Evolutionary conservation across 2,113 vertebrate species (phyloP), one percentile per base, ranked within the genome.

Genomic region (Vulpes vulpes): DNA sequence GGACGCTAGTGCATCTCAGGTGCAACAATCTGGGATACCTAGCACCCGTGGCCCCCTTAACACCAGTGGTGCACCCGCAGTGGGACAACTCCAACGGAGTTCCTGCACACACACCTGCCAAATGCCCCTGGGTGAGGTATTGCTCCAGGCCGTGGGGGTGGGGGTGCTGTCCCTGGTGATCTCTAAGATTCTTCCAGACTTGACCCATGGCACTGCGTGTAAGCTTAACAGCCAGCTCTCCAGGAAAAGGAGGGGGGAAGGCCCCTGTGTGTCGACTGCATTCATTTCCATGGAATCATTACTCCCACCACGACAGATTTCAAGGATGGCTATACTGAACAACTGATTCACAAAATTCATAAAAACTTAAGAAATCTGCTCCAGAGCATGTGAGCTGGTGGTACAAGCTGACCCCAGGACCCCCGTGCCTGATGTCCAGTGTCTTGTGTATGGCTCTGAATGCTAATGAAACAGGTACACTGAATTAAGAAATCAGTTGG

Each of bases 401-500:
- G n/a, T 16, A 53, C 32, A 25, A 35, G n/a, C 32, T 57, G 38
- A 55, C 5, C 11, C 55, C 32, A 12, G 83, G 55, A 14, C 15
- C 20, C 20, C n/a, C 5, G 1, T 1, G 35, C 57, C 62, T 64
- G 55, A 11, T 2, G 6, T 2, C 32, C 1, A 1, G 3, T 3
- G 14, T 55, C 59, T 71, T 30, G 15, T 14, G 7, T 20, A 32
- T 1, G 55, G 38, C 22, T 79, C 76, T 43, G 93, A n/a, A 59
- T 51, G 83, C 67, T 81, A 22, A 76, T 35, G 38, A 22, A 74
- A 90, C 43, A 43, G 43, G 30, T 8, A 17, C 9, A 16, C 60
- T 78, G 25, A 22, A 64, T 51, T 62, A 76, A 69, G 84, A 88
- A 86, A 23, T 43, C 83, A n/a, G 16, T n/a, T 12, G 11, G 62